Conservation (phyloP, 2,797 vertebrate genomes). For the Natrix natrix region DNA sequence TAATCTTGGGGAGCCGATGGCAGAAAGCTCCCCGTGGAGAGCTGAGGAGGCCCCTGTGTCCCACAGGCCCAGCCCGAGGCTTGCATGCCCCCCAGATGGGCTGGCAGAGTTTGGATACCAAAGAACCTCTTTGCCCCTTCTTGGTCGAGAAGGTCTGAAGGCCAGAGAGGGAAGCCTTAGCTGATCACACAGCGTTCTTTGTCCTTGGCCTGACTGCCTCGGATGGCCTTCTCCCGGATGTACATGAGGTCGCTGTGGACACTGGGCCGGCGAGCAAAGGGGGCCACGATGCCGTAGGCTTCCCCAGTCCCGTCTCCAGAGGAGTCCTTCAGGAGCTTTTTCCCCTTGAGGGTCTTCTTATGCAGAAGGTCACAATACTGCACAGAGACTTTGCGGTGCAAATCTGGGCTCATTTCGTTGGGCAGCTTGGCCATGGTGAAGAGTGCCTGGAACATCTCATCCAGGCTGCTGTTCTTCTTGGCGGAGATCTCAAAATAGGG, state of each 20-base stretch:
- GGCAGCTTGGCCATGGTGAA: constrained; percentile 93
- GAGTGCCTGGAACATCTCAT: constrained; percentile 93
- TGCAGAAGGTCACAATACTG: constrained; percentile 92
- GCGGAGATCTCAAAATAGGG: constrained; percentile 97
- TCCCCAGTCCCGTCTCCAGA: constrained; percentile 72
- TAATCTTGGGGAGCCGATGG: neutral
- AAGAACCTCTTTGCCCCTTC: constrained; percentile 39
- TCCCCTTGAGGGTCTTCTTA: constrained; percentile 83
- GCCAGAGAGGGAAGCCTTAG: constrained; percentile 64
- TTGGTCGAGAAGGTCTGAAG: fast-evolving
- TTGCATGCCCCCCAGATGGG: neutral
- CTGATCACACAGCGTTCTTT: constrained; percentile 93
- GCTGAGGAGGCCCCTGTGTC: neutral
- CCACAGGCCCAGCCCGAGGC: constrained; percentile 1
- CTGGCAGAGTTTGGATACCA: constrained; percentile 24
- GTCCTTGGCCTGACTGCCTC: constrained; percentile 83
- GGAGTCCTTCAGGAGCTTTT: constrained; percentile 84
- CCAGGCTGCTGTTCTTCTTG: constrained; percentile 93
- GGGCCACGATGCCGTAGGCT: constrained; percentile 89
- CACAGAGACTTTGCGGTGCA: constrained; percentile 91
- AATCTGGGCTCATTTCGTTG: constrained; percentile 95
- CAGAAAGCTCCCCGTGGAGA: neutral
- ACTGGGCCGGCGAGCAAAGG: constrained; percentile 92
- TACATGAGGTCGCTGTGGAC: constrained; percentile 98
- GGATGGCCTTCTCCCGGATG: constrained; percentile 89